These are phyloP conservation scores for Oegoconia quadripuncta DNA, from an alignment of 2,888 invertebrate genomes.

Conservation along the genomic window DNA sequence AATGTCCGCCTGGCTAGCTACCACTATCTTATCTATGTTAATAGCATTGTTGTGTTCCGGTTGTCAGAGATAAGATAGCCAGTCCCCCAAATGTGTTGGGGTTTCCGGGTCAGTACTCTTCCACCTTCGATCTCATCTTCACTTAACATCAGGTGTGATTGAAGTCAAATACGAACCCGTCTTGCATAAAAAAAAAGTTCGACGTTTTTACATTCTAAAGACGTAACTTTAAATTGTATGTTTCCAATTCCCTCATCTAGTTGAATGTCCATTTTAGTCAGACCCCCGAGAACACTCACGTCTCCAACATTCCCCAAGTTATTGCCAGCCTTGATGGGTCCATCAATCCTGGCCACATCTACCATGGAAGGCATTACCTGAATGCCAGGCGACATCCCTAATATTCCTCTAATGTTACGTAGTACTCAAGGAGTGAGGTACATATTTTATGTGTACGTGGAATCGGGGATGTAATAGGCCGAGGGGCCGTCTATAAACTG, in stretches of 20 bases:
- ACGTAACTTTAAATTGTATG: constrained; percentile 15
- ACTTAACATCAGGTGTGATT: too few species aligned
- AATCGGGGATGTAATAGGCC: not conserved
- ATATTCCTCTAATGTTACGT: constrained; percentile 47
- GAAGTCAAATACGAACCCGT: too few species aligned
- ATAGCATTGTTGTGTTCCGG: too few species aligned
- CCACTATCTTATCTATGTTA: too few species aligned
- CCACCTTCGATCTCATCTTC: too few species aligned
- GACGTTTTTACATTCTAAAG: too few species aligned
- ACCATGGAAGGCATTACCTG: constrained; percentile 43
- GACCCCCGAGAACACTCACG: constrained; percentile 16
- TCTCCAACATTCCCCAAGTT: constrained; percentile 15
- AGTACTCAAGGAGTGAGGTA: constrained; percentile 13
- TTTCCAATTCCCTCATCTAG: constrained; percentile 22
- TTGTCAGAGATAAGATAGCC: too few species aligned
- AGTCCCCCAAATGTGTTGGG: too few species aligned
- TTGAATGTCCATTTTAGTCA: constrained; percentile 17
- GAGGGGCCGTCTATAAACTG: not conserved
- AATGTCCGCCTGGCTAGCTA: too few species aligned
- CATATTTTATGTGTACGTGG: constrained; percentile 4
- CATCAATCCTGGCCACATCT: constrained; percentile 25
- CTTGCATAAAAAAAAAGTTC: too few species aligned
- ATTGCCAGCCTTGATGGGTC: constrained; percentile 22
- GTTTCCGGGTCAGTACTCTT: too few species aligned
- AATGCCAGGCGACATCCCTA: constrained; percentile 36